phyloP scores from a whole-genome alignment of 2,113 vertebrate species.

The Garra rufa region DNA sequence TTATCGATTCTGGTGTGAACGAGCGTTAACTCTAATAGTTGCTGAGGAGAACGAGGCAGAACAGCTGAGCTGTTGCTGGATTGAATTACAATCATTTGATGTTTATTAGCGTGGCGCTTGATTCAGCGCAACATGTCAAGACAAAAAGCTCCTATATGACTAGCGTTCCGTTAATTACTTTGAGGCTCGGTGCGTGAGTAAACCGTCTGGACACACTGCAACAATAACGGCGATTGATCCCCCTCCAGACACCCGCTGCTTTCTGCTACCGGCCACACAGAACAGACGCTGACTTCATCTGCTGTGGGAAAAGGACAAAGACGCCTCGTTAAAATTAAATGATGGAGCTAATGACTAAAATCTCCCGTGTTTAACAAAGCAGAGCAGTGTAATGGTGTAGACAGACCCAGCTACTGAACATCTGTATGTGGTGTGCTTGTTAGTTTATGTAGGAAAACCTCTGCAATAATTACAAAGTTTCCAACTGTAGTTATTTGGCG shows the following conservation, averaged over 20 bases:
- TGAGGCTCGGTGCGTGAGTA: constrained; percentile 50
- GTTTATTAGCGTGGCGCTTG: constrained; percentile 13
- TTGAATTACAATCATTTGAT: constrained; percentile 38
- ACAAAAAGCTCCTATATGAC: constrained; percentile 6
- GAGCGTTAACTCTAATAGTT: not conserved
- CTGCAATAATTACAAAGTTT: not conserved
- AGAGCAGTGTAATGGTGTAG: not conserved
- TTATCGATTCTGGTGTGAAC: not conserved
- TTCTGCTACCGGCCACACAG: constrained; percentile 30
- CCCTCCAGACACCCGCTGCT: constrained; percentile 14
- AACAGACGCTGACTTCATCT: constrained; percentile 51
- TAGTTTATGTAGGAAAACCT: not conserved
- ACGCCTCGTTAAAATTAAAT: constrained; percentile 37
- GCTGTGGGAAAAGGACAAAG: constrained; percentile 32
- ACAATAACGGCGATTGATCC: constrained; percentile 41
- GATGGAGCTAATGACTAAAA: constrained; percentile 46
- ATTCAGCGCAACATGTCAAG: constrained; percentile 7
- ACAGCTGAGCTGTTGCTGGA: constrained; percentile 33
- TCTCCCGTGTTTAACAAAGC: constrained; percentile 8
- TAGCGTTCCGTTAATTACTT: constrained; percentile 47
- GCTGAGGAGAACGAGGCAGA: not conserved
- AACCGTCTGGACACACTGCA: constrained; percentile 47
- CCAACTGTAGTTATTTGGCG: not conserved
- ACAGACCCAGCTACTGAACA: not conserved
- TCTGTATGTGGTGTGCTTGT: not conserved